Evolutionary conservation across 2,113 vertebrate genomes (phyloP).

Genomic region (Vulpes ferrilata): DNA sequence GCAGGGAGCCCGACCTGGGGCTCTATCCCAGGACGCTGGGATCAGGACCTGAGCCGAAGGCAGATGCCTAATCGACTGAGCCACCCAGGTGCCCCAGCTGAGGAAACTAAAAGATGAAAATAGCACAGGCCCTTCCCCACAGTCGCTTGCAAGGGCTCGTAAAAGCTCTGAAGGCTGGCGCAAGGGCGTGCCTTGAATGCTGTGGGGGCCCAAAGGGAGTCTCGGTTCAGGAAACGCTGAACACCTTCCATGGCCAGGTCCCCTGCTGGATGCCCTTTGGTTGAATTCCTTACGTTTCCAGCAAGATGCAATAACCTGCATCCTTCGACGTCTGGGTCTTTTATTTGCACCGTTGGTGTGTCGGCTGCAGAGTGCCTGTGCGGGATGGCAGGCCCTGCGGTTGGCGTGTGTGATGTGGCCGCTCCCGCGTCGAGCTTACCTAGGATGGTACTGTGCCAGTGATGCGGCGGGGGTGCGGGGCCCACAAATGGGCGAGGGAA

Average conservation of each 20-base stretch:
- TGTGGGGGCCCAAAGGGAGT: no score
- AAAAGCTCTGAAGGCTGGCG: no score
- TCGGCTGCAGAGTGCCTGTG: not conserved
- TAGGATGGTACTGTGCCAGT: not conserved
- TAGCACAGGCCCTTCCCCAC: not conserved
- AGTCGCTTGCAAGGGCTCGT: not conserved
- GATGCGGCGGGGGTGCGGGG: not conserved
- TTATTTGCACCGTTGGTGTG: not conserved
- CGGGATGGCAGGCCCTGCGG: not conserved
- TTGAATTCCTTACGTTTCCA: not conserved
- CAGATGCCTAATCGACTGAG: no score
- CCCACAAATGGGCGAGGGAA: constrained; percentile 59
- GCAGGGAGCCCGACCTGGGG: no score
- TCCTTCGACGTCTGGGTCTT: not conserved
- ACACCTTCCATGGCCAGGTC: rapidly evolving
- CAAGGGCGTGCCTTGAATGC: not conserved
- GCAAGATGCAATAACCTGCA: not conserved
- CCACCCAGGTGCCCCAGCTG: not conserved
- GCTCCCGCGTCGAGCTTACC: constrained; percentile 42
- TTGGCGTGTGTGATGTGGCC: not conserved
- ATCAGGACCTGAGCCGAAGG: no score
- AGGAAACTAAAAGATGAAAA: constrained; percentile 25
- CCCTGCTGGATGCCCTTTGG: no score
- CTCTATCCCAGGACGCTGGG: no score
- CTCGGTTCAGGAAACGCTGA: not conserved